A percentile compares a stretch with the other conserved stretches of the same genome.
Evolutionary conservation across 2,113 vertebrate species (phyloP).

Genomic region (Pygoscelis antarcticus): DNA sequence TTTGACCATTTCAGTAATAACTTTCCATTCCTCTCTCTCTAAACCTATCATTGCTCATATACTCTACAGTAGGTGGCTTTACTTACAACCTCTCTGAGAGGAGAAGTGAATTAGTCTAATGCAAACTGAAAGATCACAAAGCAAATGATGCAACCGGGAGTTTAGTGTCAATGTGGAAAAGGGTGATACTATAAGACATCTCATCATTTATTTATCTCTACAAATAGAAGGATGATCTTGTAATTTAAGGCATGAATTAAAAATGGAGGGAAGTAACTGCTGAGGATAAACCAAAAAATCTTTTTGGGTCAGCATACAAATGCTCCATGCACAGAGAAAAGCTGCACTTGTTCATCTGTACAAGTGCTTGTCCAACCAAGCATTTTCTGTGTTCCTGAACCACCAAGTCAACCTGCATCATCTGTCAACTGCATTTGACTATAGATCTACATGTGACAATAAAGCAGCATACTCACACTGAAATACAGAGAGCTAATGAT

Average conservation of each 20-base stretch:
- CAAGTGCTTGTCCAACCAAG: accelerated
- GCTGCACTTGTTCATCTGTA: not conserved
- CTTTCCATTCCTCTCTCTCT: not conserved
- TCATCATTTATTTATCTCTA: not conserved
- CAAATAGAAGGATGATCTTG: not conserved
- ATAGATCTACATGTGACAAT: not conserved
- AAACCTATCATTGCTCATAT: not conserved
- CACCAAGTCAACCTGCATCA: not conserved
- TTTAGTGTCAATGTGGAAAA: not conserved
- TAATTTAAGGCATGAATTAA: not conserved
- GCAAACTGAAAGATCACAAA: not conserved
- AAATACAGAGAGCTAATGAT: not conserved
- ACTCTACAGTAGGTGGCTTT: not conserved
- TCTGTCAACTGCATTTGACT: not conserved
- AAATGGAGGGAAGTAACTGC: not conserved
- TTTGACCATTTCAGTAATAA: not conserved
- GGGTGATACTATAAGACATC: not conserved
- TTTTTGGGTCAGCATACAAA: not conserved
- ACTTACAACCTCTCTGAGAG: not conserved
- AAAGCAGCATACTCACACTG: not conserved
- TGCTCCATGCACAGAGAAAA: not conserved
- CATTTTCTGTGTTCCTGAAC: not conserved
- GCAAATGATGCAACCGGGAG: not conserved
- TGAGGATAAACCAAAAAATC: not conserved
- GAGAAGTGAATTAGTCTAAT: not conserved